Conservation (phyloP, 2,888 invertebrate species). For the Hirtodrosophila alboralis region DNA sequence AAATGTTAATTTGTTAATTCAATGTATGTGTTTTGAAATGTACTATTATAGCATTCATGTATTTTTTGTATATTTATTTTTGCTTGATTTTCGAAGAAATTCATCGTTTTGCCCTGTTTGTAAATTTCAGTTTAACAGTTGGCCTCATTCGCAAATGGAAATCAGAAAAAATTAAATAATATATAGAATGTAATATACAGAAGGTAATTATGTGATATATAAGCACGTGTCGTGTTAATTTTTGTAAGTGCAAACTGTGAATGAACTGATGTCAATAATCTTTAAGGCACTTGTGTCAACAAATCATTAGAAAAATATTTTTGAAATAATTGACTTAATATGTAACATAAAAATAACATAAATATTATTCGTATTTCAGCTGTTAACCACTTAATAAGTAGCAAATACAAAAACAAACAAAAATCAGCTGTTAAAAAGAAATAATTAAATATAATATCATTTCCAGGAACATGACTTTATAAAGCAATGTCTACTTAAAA, state of each 20-base stretch:
- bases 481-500: constrained; percentile 1
- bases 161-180: not conserved
- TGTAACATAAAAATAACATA: constrained; percentile 2
- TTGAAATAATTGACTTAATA: not conserved
- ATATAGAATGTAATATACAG: not conserved
- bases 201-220: not conserved
- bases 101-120: constrained; percentile 22
- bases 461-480: constrained; percentile 6
- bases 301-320: constrained; percentile 40
- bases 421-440: constrained; percentile 1
- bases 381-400: constrained; percentile 9
- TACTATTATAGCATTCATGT: constrained; percentile 14
- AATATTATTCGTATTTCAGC: constrained; percentile 26
- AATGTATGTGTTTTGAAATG: constrained; percentile 17
- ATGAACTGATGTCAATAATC: constrained; percentile 45
- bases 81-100: constrained; percentile 46
- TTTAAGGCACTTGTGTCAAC: constrained; percentile 48
- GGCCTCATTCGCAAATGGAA: constrained; percentile 45
- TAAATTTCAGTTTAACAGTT: constrained; percentile 33
- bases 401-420: not conserved
- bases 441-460: not conserved
- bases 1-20: constrained; percentile 27
- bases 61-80: constrained; percentile 25
- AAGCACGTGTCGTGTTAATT: not conserved
- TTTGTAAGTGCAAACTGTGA: constrained; percentile 1